A percentile compares a stretch with the other conserved stretches of the same genome.
Evolutionary conservation across 2,888 invertebrate genomes (phyloP).

Genomic region (Dynastes tityus): DNA sequence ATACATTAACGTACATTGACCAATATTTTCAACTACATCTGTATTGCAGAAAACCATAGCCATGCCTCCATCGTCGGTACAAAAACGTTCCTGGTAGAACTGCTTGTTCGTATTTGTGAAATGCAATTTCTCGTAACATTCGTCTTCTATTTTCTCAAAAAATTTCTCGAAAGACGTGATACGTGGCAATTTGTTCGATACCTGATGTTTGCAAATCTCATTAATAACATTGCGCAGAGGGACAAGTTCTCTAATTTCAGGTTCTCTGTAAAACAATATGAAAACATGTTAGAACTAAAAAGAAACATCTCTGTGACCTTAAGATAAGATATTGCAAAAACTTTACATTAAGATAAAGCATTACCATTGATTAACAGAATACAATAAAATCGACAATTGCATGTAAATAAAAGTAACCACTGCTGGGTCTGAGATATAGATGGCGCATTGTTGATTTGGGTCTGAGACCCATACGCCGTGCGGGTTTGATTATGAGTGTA

Average conservation of each 20-base stretch:
- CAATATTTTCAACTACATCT: conserved; percentile 61
- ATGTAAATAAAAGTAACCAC: no score
- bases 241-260: conserved; percentile 61
- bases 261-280: conserved; percentile 61
- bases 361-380: no score
- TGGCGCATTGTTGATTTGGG: no score
- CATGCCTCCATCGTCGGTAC: conserved; percentile 70
- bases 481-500: no score
- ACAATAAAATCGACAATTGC: no score
- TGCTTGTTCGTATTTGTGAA: conserved; percentile 64
- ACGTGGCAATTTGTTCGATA: conserved; percentile 57
- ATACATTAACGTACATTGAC: conserved; percentile 65
- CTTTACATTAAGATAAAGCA: no score
- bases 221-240: conserved; percentile 65
- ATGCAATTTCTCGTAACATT: conserved; percentile 64
- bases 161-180: conserved; percentile 65
- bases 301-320: no score
- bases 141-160: conserved; percentile 62
- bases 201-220: conserved; percentile 64
- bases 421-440: no score
- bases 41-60: conserved; percentile 65
- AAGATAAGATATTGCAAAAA: no score
- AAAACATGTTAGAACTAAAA: background rate
- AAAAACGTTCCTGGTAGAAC: conserved; percentile 77
- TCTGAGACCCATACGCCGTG: no score